Percentiles rank a stretch among this genome's conserved stretches.
Conservation (phyloP, 2,113 vertebrate species). For the Heloderma charlesbogerti region DNA sequence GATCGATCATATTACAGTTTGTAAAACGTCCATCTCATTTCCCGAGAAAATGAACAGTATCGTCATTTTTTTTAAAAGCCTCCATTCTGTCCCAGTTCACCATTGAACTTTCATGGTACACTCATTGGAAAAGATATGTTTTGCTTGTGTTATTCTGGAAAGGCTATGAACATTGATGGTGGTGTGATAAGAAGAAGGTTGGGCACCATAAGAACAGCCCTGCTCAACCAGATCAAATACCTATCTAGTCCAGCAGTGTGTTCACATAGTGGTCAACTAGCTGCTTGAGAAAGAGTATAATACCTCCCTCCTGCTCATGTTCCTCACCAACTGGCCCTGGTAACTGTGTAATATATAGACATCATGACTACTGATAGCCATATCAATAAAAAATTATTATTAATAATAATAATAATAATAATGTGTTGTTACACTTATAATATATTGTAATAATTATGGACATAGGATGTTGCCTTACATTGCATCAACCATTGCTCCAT, state of each 20-base stretch:
- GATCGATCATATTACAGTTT: not conserved
- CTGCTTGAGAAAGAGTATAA: too few species aligned
- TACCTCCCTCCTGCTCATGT: not conserved
- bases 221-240: not conserved
- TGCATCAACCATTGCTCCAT: too few species aligned
- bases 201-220: not conserved
- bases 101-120: not conserved
- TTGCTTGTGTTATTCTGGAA: too few species aligned
- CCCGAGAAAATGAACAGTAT: not conserved
- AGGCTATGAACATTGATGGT: not conserved
- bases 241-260: not conserved
- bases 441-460: not conserved
- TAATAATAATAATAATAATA: too few species aligned
- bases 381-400: too few species aligned
- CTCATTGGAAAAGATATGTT: not conserved
- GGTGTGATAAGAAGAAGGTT: too few species aligned
- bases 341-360: too few species aligned
- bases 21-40: not conserved
- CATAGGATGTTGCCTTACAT: too few species aligned
- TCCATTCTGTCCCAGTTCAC: not conserved
- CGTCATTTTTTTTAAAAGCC: not conserved
- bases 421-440: not conserved
- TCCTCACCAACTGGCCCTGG: not conserved
- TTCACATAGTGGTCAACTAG: not conserved
- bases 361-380: not conserved